phyloP scores from a whole-genome alignment of 2,113 vertebrate genomes.

The Micromys minutus region DNA sequence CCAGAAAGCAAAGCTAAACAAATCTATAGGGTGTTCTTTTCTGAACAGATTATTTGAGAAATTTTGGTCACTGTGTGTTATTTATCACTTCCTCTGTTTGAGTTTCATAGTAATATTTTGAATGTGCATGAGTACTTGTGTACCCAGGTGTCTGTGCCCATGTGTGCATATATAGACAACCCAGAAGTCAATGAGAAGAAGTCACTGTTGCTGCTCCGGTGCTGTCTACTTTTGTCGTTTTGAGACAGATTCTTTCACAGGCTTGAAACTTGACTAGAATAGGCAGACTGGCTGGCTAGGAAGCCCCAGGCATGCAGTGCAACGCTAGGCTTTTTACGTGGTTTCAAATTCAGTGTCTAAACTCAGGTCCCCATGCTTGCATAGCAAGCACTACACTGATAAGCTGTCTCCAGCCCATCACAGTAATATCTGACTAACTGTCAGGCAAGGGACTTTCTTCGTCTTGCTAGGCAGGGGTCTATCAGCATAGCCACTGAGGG shows the following conservation, averaged over 20 bases:
- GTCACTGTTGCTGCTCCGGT: neutral
- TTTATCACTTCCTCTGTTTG: neutral
- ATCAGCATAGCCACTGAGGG: neutral
- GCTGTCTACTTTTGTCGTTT: neutral
- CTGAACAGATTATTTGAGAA: neutral
- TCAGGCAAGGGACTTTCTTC: neutral
- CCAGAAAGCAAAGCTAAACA: neutral
- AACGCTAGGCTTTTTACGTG: neutral
- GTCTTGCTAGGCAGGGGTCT: neutral
- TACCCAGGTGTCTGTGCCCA: neutral
- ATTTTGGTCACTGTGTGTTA: neutral
- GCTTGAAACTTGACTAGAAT: neutral
- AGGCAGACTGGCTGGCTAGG: neutral
- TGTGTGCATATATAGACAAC: neutral
- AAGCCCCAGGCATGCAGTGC: neutral
- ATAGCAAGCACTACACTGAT: neutral
- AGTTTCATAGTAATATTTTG: neutral
- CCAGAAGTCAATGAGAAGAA: neutral
- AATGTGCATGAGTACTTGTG: too few species aligned
- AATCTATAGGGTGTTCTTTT: neutral
- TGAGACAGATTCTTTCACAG: neutral
- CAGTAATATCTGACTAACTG: neutral
- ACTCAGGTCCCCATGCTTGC: neutral
- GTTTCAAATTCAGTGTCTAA: neutral
- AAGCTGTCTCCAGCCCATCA: neutral